These are phyloP conservation scores for Drosophila kanekoi DNA, from an alignment of 2,888 invertebrate species.

Conservation along the genomic window DNA sequence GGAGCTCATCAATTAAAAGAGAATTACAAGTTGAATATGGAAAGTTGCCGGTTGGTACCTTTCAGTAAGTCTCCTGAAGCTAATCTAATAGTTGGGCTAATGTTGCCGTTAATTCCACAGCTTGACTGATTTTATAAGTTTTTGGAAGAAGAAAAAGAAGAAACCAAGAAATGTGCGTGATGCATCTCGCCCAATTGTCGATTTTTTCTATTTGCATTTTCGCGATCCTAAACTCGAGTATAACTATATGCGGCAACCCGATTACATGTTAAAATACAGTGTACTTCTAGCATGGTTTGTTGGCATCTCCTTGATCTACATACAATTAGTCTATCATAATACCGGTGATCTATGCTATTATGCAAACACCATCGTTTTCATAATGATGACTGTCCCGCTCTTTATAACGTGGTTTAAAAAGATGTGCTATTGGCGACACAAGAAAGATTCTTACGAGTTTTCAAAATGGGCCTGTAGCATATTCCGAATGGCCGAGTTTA, in stretches of 20 bases:
- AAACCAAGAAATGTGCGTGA: background rate
- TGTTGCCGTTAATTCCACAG: background rate
- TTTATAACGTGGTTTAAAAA: constrained; percentile 92
- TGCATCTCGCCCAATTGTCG: constrained; percentile 40
- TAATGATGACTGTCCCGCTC: constrained; percentile 86
- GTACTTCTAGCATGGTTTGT: constrained; percentile 87
- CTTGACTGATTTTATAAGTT: background rate
- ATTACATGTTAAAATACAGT: constrained; percentile 94
- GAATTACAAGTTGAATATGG: constrained; percentile 87
- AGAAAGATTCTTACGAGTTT: background rate
- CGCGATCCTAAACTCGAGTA: constrained; percentile 88
- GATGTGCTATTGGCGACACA: constrained; percentile 87
- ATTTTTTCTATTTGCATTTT: constrained; percentile 87
- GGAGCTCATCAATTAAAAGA: no score
- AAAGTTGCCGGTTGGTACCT: constrained; percentile 92
- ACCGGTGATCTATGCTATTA: rapidly evolving
- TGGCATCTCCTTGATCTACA: constrained; percentile 87
- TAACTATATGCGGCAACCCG: constrained; percentile 90
- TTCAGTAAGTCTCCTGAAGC: constrained; percentile 86
- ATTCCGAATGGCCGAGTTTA: constrained; percentile 83
- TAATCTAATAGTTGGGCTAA: background rate
- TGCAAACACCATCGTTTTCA: background rate
- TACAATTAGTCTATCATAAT: constrained; percentile 49
- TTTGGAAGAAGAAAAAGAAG: background rate
- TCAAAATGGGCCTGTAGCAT: constrained; percentile 25